Evolutionary conservation across 2,888 invertebrate genomes (phyloP), one percentile per base, ranked within the genome.

Genomic region (Rhorus exstirpatorius): DNA sequence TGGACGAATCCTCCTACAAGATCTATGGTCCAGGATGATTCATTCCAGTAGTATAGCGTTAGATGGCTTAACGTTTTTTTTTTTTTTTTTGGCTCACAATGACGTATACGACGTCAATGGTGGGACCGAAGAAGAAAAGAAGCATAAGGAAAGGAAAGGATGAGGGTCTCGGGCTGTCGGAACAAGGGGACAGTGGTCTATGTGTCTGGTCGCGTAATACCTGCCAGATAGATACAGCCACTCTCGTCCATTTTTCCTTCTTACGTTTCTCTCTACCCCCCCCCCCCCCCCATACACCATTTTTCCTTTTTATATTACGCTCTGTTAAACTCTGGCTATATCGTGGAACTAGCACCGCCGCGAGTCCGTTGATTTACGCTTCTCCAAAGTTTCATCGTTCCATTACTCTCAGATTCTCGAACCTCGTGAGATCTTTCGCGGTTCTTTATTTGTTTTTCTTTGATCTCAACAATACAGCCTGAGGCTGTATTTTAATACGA

Each of bases 361-460:
- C 85, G 74, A 70, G 83, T 46, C 24, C 83, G 83, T 89, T 88
- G 89, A 91, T 91, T 90, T 89, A 91, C 87, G 84, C 83, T 86
- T 76, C 83, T 86, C 85, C 86, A 87, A 90, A 90, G 87, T 90
- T 90, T 89, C 90, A 90, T 90, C 89, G 87, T 84, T 72, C 26
- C 86, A 87, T 86, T 89, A 88, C 68, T 84, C 84, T 90, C 88
- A 88, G 86, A 58, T 58, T 67, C 24, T 44, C 26, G 19, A 76
- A 53, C 72, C 71, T 65, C 46, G 55, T 53, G 31, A 53, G n/a
- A n/a, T n/a, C n/a, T n/a, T 78, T 65, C 67, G 51, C 82, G 85
- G 77, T 83, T 26, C 78, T 67, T 58, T 49, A 53, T 31, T 44
- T 63, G 8, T 38, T 41, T 60, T 38, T 7, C n/a, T 14, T 55